Conservation (phyloP, 2,888 invertebrate genomes). For the Agriotes lineatus region DNA sequence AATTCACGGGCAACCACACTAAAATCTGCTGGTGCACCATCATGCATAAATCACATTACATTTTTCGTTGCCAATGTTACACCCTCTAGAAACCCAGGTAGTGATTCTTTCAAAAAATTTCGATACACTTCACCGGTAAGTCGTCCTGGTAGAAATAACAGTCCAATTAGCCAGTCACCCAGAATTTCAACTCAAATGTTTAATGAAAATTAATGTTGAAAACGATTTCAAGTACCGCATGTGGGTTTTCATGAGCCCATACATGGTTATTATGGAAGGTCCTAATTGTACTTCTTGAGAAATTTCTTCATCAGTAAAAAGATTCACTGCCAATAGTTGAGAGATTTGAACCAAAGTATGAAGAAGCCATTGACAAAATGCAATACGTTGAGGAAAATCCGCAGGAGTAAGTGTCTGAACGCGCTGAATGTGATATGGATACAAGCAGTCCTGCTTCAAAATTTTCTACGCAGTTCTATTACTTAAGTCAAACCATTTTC, state of each 20-base stretch:
- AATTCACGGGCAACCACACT: slow-evolving; percentile 45
- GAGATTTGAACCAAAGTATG: slow-evolving; percentile 36
- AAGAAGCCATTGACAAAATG: slow-evolving; percentile 24
- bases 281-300: slow-evolving; percentile 39
- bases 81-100: slow-evolving; percentile 26
- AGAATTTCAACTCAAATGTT: slow-evolving; percentile 35
- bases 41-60: slow-evolving; percentile 52
- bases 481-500: too few species aligned
- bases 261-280: slow-evolving; percentile 49
- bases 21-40: slow-evolving; percentile 52
- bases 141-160: too few species aligned
- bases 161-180: slow-evolving; percentile 28
- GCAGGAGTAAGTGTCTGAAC: too few species aligned
- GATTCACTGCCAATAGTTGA: slow-evolving; percentile 33
- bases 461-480: too few species aligned
- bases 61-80: slow-evolving; percentile 45
- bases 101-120: too few species aligned
- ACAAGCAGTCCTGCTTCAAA: too few species aligned
- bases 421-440: too few species aligned
- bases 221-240: too few species aligned
- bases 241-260: slow-evolving; percentile 35
- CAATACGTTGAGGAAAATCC: neutral
- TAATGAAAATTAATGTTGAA: too few species aligned
- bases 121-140: too few species aligned
- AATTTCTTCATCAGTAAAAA: slow-evolving; percentile 25